Conservation (phyloP, 2,888 invertebrate genomes). For the Ctenicera cuprea region DNA sequence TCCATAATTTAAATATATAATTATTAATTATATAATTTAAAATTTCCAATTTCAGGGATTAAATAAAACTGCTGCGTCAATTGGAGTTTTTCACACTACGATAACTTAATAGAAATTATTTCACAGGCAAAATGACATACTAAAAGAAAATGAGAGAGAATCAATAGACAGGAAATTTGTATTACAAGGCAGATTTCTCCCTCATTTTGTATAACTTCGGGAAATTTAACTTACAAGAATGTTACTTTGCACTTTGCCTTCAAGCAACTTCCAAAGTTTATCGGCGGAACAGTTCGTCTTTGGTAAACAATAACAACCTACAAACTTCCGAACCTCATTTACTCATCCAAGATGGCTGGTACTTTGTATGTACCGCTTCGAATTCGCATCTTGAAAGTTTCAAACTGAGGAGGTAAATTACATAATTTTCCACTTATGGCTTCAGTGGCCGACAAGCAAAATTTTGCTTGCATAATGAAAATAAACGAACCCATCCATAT, state of each 20-base stretch:
- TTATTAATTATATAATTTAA: too few species aligned
- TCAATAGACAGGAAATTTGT: not conserved
- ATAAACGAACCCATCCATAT: not conserved
- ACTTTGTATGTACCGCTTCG: constrained; percentile 35
- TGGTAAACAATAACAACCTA: constrained; percentile 62
- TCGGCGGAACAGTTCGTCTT: constrained; percentile 61
- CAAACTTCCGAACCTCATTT: constrained; percentile 52
- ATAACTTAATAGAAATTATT: not conserved
- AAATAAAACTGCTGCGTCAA: too few species aligned
- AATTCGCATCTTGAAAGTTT: constrained; percentile 10
- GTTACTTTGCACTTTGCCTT: constrained; percentile 51
- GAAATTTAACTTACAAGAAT: constrained; percentile 52
- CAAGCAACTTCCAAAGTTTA: constrained; percentile 53
- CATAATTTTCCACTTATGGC: constrained; percentile 7
- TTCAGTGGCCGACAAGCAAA: not conserved
- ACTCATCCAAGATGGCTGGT: constrained; percentile 54
- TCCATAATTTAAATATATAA: too few species aligned
- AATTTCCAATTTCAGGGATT: too few species aligned
- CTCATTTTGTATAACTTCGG: constrained; percentile 12
- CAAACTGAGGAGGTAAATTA: constrained; percentile 7
- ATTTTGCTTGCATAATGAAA: not conserved
- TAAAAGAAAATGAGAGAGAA: not conserved
- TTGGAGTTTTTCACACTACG: too few species aligned
- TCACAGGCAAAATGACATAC: not conserved
- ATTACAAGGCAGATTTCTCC: constrained; percentile 7